phyloP scores from a whole-genome alignment of 2,797 vertebrate genomes.

The Triplophysa yarkandensis region DNA sequence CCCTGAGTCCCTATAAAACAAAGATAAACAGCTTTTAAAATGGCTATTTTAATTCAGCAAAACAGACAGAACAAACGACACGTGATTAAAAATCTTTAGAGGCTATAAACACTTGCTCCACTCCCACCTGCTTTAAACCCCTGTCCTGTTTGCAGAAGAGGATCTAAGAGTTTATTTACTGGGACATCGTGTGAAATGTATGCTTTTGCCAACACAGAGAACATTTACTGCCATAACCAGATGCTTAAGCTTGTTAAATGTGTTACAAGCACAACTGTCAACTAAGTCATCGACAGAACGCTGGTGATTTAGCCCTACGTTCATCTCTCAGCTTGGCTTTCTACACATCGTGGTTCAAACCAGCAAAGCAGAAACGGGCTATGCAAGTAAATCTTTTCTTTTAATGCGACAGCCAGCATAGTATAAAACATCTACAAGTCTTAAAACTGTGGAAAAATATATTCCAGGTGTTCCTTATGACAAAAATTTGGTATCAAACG shows the following conservation, averaged over 20 bases:
- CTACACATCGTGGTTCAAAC: constrained; percentile 3
- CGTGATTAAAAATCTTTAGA: constrained; percentile 2
- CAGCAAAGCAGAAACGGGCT: constrained; percentile 19
- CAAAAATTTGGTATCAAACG: constrained; percentile 5
- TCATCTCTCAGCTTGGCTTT: constrained; percentile 17
- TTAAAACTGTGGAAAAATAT: constrained; percentile 18
- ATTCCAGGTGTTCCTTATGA: neutral
- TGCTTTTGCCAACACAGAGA: constrained; percentile 29
- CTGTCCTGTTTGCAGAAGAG: constrained; percentile 13
- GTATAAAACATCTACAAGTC: constrained; percentile 17
- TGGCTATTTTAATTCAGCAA: neutral
- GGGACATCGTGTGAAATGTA: constrained; percentile 1
- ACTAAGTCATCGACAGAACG: constrained; percentile 18
- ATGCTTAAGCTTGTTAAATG: constrained; percentile 45
- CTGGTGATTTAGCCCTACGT: constrained; percentile 7
- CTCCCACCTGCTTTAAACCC: neutral
- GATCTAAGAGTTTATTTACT: neutral
- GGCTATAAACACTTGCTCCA: neutral
- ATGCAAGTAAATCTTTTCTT: neutral
- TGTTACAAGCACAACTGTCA: constrained; percentile 47
- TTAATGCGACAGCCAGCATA: neutral
- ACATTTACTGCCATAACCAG: constrained; percentile 44
- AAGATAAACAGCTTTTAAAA: neutral
- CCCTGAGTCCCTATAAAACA: neutral
- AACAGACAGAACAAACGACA: neutral